These are phyloP conservation scores for Papilio helenus DNA, from an alignment of 1,140 invertebrate genomes.

Conservation along the genomic window DNA sequence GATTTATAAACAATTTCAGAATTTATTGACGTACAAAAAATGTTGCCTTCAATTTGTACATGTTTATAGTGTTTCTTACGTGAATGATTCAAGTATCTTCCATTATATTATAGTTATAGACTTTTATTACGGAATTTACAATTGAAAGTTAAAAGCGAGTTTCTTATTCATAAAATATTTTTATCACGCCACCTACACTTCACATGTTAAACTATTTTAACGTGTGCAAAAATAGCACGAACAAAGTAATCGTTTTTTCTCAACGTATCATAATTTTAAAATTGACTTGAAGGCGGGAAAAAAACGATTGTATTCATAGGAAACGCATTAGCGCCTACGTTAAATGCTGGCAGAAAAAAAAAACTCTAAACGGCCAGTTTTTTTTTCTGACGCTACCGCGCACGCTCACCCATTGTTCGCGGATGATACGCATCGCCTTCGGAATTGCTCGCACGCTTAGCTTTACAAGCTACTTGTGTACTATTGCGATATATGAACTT, in stretches of 20 bases:
- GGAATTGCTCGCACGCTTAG: conserved; percentile 50
- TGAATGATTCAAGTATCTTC: neutral
- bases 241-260: neutral
- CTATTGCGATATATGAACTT: conserved; percentile 27
- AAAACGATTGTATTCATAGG: conserved; percentile 4
- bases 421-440: conserved; percentile 49
- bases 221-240: neutral
- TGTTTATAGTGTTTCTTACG: neutral
- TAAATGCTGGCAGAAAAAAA: conserved; percentile 35
- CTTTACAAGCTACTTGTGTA: conserved; percentile 30
- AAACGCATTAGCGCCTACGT: conserved; percentile 16
- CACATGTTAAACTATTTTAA: conserved; percentile 16
- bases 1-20: neutral
- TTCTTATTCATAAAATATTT: conserved; percentile 25
- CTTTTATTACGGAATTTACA: conserved; percentile 2
- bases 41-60: neutral
- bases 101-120: neutral
- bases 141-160: conserved; percentile 11
- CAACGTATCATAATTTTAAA: conserved; percentile 11
- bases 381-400: conserved; percentile 50
- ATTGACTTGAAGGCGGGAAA: neutral
- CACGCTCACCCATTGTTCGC: conserved; percentile 51
- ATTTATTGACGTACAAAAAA: neutral
- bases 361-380: conserved; percentile 46
- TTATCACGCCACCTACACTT: conserved; percentile 12